phyloP scores from a whole-genome alignment of 2,797 vertebrate species.

The Fistularia commersonii region DNA sequence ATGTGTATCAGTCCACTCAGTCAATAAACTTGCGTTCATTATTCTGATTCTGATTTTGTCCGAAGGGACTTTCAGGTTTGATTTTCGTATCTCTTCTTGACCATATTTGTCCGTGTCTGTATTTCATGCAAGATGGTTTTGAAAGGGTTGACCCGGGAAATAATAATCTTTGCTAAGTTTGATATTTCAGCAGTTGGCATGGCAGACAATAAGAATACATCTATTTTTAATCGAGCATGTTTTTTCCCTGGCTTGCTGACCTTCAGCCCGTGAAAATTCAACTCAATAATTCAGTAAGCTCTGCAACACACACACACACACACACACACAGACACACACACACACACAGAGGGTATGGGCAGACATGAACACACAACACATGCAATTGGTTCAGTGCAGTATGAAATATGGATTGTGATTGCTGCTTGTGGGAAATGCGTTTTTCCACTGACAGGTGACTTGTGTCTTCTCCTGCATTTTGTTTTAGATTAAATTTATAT shows the following conservation, averaged over 20 bases:
- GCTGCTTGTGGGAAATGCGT: slow-evolving; percentile 48
- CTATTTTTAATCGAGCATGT: slow-evolving; percentile 76
- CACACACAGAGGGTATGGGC: slow-evolving; percentile 9
- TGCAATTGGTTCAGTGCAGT: slow-evolving; percentile 15
- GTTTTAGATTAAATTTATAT: slow-evolving; percentile 44
- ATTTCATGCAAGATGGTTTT: slow-evolving; percentile 28
- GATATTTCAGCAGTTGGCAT: slow-evolving; percentile 54
- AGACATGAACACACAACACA: neutral
- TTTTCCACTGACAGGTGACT: slow-evolving; percentile 52
- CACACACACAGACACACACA: slow-evolving; percentile 16
- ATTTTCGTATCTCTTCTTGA: slow-evolving; percentile 5
- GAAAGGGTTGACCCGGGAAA: slow-evolving; percentile 34
- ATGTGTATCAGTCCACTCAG: slow-evolving; percentile 10
- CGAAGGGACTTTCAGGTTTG: slow-evolving; percentile 6
- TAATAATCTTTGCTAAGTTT: slow-evolving; percentile 50
- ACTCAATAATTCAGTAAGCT: slow-evolving; percentile 79
- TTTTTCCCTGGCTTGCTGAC: slow-evolving; percentile 66
- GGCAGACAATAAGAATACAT: slow-evolving; percentile 76
- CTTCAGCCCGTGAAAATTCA: slow-evolving; percentile 77
- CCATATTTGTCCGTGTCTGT: slow-evolving; percentile 5
- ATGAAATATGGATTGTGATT: slow-evolving; percentile 61
- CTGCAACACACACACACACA: slow-evolving; percentile 29
- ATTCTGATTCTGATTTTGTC: slow-evolving; percentile 6
- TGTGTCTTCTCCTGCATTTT: slow-evolving; percentile 43
- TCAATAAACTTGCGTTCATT: neutral